phyloP scores from a whole-genome alignment of 64 coral and sea anemone genomes.

The Actinia tenebrosa region DNA sequence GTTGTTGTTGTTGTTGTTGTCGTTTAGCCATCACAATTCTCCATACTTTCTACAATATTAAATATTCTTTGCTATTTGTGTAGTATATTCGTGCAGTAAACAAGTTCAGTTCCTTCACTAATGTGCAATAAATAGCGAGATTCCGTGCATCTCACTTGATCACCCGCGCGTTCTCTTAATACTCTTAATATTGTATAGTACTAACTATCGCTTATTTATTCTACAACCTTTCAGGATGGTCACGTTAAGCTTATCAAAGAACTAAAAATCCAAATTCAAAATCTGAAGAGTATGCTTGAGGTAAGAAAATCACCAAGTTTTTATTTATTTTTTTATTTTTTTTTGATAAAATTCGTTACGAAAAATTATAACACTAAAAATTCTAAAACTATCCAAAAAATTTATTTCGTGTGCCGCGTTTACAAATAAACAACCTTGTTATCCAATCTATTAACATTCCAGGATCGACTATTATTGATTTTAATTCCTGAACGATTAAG shows the following conservation, averaged over 20 bases:
- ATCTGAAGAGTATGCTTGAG: conserved; percentile 66
- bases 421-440: neutral
- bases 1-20: too few species aligned
- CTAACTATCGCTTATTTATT: neutral
- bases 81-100: neutral
- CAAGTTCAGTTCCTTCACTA: neutral
- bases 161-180: neutral
- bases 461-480: neutral
- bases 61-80: neutral
- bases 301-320: conserved; percentile 23
- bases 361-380: neutral
- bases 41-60: neutral
- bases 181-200: neutral
- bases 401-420: neutral
- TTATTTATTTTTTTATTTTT: too few species aligned
- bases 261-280: conserved; percentile 76
- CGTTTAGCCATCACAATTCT: neutral
- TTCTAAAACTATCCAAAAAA: neutral
- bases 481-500: neutral
- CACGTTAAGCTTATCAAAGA: conserved; percentile 96
- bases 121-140: neutral
- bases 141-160: neutral
- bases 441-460: neutral
- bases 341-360: neutral
- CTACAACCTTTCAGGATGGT: conserved; percentile 46